A percentile compares a stretch with the other conserved stretches of the same genome.
phyloP scores from a whole-genome alignment of 2,797 vertebrate genomes.

The Myotis myotis region DNA sequence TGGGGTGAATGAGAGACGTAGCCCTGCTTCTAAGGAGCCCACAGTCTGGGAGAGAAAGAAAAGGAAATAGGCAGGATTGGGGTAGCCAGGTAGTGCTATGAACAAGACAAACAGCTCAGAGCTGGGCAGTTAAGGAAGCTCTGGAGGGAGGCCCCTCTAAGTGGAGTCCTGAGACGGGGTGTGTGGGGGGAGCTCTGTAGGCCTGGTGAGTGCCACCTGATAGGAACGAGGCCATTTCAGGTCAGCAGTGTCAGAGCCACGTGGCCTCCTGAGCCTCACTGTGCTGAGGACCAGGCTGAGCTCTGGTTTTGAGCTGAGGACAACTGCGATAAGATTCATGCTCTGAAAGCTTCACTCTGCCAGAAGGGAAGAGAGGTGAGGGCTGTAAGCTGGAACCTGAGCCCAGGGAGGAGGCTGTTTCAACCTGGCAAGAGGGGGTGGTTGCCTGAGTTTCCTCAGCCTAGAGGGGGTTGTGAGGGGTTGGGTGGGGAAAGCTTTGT shows the following conservation, averaged over 20 bases:
- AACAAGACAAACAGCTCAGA: background rate
- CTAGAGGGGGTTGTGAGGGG: background rate
- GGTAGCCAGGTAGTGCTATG: background rate
- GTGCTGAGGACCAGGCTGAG: background rate
- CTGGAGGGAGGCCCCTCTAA: background rate
- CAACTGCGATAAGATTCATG: background rate
- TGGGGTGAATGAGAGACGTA: background rate
- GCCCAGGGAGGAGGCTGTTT: background rate
- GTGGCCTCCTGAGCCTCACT: background rate
- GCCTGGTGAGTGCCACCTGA: background rate
- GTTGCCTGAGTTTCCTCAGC: background rate
- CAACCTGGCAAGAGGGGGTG: background rate
- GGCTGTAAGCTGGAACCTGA: background rate
- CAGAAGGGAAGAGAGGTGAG: background rate
- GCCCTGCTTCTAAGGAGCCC: background rate
- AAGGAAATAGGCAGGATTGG: background rate
- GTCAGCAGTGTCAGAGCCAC: background rate
- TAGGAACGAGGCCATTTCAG: background rate
- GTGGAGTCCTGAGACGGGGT: background rate
- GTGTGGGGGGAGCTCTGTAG: background rate
- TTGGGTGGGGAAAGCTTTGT: background rate
- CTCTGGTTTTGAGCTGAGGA: slow-evolving; percentile 3
- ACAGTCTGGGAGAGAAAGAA: background rate
- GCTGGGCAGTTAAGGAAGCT: background rate
- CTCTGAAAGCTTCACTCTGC: background rate